Base-by-base conservation (phyloP, 2,113 vertebrate species). In the Entelurus aequoreus region DNA sequence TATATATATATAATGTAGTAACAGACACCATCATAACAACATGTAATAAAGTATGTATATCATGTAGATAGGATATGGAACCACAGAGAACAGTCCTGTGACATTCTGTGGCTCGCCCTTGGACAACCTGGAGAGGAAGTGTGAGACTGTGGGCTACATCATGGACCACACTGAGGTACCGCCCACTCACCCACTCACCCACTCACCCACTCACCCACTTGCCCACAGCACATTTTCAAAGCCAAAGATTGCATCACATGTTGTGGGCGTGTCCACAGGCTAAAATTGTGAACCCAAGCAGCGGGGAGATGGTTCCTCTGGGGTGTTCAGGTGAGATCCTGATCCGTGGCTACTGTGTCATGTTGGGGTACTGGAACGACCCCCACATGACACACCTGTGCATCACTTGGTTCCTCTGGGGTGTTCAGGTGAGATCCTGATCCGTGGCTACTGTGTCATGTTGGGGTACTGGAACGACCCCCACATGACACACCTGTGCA, bases 81-180 rank as follows among this genome's bases (percentile, higher is more conserved):
- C 94, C 69, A 99, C 97, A 0, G 97, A 99, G 84, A 98, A 96
- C 88, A 97, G 97, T 59, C 96, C 96, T 0, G 93, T 95, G 66
- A 94, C 95, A 1, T 98, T 99, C 85, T 81, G 91, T 65, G 88
- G 76, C 11, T 87, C 86, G 48, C 86, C 90, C 0, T 12, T 36
- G 1, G 96, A 98, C 87, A 90, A 78, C 55, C 0, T 90, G 0
- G 55, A 85, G 6, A 87, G 84, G 62, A 98, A 89, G 87, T 65
- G 71, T 0, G 82, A 92, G 63, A 97, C 91, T 0, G 87, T 92
- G 42, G 97, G 97, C 61, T 93, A 71, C 72, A 11, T 98, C 58
- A 9, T 87, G 4, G 86, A 92, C 6, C 96, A 99, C 82, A 64
- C 88, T 1, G 96, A 99, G 95, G 97, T 98, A 77, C 15, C 28